phyloP scores from a whole-genome alignment of 2,888 invertebrate genomes.

The Coleophora flavipennella region DNA sequence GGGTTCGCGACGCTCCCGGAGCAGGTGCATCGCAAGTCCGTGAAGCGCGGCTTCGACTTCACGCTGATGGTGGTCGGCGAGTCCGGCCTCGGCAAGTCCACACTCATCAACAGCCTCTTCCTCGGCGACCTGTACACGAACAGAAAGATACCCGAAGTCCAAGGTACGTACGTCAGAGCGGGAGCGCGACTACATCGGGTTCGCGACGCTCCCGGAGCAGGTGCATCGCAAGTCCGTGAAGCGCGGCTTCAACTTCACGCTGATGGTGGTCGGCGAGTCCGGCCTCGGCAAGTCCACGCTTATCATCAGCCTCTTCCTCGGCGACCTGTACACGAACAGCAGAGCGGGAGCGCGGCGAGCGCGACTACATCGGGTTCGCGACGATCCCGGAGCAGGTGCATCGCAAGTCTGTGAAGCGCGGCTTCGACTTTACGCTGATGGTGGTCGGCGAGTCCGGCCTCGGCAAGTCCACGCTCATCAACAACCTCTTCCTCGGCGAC shows the following conservation, averaged over 20 bases:
- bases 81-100: constrained; percentile 94
- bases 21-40: constrained; percentile 96
- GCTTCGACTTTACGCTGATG: constrained; percentile 97
- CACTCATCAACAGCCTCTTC: constrained; percentile 94
- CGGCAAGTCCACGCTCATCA: constrained; percentile 95
- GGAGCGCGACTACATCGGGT: constrained; percentile 87
- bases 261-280: no score
- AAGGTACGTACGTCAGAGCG: constrained; percentile 59
- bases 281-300: constrained; percentile 96
- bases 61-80: constrained; percentile 97
- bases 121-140: constrained; percentile 94
- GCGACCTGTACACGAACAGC: constrained; percentile 92
- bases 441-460: constrained; percentile 95
- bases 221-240: constrained; percentile 97
- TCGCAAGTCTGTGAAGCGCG: constrained; percentile 95
- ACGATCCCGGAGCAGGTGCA: constrained; percentile 97
- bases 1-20: constrained; percentile 97
- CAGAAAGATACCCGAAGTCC: constrained; percentile 80
- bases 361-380: constrained; percentile 94
- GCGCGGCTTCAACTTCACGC: constrained; percentile 97
- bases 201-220: constrained; percentile 96
- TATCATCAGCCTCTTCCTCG: constrained; percentile 94
- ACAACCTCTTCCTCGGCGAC: constrained; percentile 94
- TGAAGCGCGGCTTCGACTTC: constrained; percentile 96
- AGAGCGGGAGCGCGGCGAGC: constrained; percentile 73